Evolutionary conservation across 1,140 invertebrate genomes (phyloP).

Genomic region (Physella acuta): DNA sequence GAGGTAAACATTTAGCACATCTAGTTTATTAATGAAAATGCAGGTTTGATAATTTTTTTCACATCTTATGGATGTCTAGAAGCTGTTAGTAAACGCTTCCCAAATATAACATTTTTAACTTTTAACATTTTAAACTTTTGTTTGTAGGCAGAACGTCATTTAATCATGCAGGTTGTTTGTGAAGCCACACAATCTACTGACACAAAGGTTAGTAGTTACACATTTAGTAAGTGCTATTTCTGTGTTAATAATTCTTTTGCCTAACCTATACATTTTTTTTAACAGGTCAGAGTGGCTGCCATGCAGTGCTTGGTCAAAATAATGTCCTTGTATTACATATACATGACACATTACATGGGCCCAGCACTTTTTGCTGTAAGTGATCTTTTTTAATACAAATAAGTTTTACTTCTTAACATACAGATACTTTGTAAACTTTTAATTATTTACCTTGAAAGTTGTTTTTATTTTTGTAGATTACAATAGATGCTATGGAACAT

Average conservation of each 20-base stretch:
- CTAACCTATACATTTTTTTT: slow-evolving; percentile 11
- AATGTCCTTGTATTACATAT: slow-evolving; percentile 97
- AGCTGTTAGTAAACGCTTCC: background rate
- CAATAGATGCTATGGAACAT: slow-evolving; percentile 97
- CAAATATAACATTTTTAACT: background rate
- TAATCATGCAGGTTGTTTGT: slow-evolving; percentile 99
- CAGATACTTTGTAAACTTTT: too few relatives aligned
- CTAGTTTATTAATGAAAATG: background rate
- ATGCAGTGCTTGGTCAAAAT: slow-evolving; percentile 99
- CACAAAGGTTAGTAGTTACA: slow-evolving; percentile 66
- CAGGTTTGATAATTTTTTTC: background rate
- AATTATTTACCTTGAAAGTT: background rate
- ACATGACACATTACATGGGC: slow-evolving; percentile 99
- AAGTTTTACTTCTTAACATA: too few relatives aligned
- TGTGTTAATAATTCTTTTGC: too few relatives aligned
- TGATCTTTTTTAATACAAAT: slow-evolving; percentile 33
- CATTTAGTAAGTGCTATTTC: too few relatives aligned
- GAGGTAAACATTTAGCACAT: slow-evolving; percentile 66
- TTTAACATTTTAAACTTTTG: slow-evolving; percentile 7
- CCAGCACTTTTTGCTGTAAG: slow-evolving; percentile 91
- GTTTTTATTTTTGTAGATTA: slow-evolving; percentile 70
- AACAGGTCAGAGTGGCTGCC: slow-evolving; percentile 78
- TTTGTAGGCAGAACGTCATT: slow-evolving; percentile 85
- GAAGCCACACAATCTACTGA: slow-evolving; percentile 74
- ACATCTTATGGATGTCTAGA: too few relatives aligned